Evolutionary conservation across 2,888 invertebrate genomes (phyloP).

Genomic region (Choreutis nemorana): DNA sequence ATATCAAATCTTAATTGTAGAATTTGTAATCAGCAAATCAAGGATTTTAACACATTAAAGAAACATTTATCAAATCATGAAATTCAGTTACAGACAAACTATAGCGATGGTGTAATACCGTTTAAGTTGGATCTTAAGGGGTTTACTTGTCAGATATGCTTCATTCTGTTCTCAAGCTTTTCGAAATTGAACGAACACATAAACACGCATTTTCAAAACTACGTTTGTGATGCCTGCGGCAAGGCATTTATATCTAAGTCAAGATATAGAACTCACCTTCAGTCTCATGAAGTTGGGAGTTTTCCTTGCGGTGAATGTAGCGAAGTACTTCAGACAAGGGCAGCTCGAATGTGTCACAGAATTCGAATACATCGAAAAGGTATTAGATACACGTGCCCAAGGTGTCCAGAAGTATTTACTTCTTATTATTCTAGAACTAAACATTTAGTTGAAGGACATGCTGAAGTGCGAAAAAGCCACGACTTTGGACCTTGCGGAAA

Average conservation of each 20-base stretch:
- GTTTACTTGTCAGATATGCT: constrained; percentile 43
- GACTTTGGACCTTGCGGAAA: constrained; percentile 33
- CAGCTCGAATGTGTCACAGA: constrained; percentile 37
- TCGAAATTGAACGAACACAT: constrained; percentile 49
- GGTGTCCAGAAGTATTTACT: constrained; percentile 42
- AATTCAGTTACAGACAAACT: constrained; percentile 24
- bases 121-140: constrained; percentile 36
- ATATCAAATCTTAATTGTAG: constrained; percentile 36
- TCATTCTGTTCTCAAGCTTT: constrained; percentile 27
- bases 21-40: constrained; percentile 26
- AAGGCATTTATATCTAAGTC: constrained; percentile 48
- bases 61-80: constrained; percentile 34
- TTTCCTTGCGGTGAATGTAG: constrained; percentile 46
- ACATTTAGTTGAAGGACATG: constrained; percentile 40
- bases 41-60: constrained; percentile 32
- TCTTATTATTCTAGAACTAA: constrained; percentile 39
- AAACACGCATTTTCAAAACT: constrained; percentile 49
- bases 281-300: constrained; percentile 38
- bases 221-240: constrained; percentile 49
- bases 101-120: constrained; percentile 48
- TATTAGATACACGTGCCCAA: constrained; percentile 41
- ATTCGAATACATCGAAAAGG: constrained; percentile 38
- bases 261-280: constrained; percentile 43
- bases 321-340: constrained; percentile 33
- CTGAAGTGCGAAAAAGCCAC: constrained; percentile 28